Evolutionary conservation across 2,888 invertebrate genomes (phyloP), one percentile per base, ranked within the genome.

Genomic region (Drosophila barbarae): DNA sequence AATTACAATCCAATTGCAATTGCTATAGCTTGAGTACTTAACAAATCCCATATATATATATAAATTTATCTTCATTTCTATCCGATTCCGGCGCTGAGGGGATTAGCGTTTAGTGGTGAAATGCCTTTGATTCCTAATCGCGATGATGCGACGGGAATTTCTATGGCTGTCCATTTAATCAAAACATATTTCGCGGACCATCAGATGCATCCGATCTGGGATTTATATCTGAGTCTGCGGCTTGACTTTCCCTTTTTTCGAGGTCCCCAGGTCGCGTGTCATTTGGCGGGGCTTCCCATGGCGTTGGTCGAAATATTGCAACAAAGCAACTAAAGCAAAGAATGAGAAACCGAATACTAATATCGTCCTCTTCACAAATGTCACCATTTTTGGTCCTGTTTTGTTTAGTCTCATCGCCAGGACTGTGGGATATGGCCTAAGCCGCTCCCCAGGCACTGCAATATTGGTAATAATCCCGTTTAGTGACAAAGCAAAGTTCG

Each of bases 1-100:
- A 87, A 86, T 86, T 85, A 85, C 87, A 87, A 87, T 76, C 79
- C 85, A 81, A 87, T 87, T 83, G 46, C 77, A 63, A 69, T 82
- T 77, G 74, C 80, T 64, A 50, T 76, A 30, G 30, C 46, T 47
- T 47, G 39, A 50, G 57, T 65, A 71, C 57, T 32, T 38, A 44
- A 41, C 36, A 44, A 71, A 77, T 73, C 61, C 61, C 32, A 21
- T 28, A 21, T 49, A 35, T 26, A 23, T 26, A 12, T 60, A 36
- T 28, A 34, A 5, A 35, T 26, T 12, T 36, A 32, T 60, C 59
- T 46, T 21, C 60, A 38, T 81, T 78, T 60, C 73, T 71, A 87
- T 86, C 83, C 75, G 78, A 73, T 60, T 60, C 38, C 71, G 74
- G 72, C 71, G 72, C 68, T 73, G 79, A 71, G 85, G 80, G 87